These are phyloP conservation scores for Dicycla oo DNA, from an alignment of 2,888 invertebrate genomes.

Conservation along the genomic window DNA sequence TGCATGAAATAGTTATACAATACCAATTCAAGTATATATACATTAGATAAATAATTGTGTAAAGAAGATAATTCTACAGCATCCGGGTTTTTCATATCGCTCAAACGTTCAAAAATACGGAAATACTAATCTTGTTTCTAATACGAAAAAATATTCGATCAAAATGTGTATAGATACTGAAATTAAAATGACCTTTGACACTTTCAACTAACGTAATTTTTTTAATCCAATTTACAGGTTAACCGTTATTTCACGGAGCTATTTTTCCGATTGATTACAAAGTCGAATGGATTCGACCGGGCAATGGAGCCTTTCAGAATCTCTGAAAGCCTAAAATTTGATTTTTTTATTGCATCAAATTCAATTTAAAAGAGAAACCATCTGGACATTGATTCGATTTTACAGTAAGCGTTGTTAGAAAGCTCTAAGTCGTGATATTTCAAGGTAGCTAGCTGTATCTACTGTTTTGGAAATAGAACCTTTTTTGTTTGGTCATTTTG, in stretches of 20 bases:
- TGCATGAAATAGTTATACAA: background rate
- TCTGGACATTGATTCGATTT: conserved; percentile 58
- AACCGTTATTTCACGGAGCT: conserved; percentile 51
- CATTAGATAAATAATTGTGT: conserved; percentile 10
- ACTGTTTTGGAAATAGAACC: conserved; percentile 49
- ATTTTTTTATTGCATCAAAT: conserved; percentile 61
- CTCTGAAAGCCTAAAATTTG: conserved; percentile 59
- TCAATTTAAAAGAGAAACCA: conserved; percentile 63
- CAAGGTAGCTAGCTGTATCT: conserved; percentile 48
- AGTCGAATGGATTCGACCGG: conserved; percentile 31
- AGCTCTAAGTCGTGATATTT: conserved; percentile 61
- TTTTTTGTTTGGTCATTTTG: conserved; percentile 50
- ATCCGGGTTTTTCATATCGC: conserved; percentile 27
- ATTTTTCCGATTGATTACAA: conserved; percentile 50
- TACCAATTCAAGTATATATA: conserved; percentile 17
- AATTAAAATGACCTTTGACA: conserved; percentile 63
- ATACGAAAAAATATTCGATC: conserved; percentile 36
- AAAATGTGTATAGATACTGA: conserved; percentile 52
- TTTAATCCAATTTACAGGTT: conserved; percentile 50
- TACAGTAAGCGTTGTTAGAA: conserved; percentile 56
- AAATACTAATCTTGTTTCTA: conserved; percentile 13
- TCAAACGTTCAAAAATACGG: conserved; percentile 18
- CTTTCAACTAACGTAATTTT: conserved; percentile 27
- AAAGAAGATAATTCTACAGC: background rate
- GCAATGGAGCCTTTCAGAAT: conserved; percentile 52